Conservation (phyloP, 2,113 vertebrate species). For the Stegostoma tigrinum region DNA sequence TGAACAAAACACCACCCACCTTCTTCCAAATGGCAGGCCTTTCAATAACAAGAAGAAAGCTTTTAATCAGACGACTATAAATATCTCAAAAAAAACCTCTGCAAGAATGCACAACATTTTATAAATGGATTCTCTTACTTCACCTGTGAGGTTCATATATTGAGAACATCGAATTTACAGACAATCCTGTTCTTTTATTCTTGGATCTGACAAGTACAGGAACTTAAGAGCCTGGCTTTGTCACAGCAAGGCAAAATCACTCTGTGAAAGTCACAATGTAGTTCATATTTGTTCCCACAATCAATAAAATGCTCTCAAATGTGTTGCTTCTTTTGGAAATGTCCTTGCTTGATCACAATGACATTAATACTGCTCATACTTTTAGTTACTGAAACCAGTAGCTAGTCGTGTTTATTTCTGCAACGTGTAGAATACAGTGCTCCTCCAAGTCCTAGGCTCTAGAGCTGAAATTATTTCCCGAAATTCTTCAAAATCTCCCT, state of each 20-base stretch:
- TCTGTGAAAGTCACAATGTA: not conserved
- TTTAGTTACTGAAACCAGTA: too few species aligned
- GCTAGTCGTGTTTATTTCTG: too few species aligned
- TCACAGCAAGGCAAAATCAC: not conserved
- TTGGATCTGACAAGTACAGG: not conserved
- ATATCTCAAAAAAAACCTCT: not conserved
- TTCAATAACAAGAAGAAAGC: not conserved
- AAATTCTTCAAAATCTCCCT: too few species aligned
- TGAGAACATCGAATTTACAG: not conserved
- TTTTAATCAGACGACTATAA: not conserved
- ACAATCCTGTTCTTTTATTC: not conserved
- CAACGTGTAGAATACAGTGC: too few species aligned
- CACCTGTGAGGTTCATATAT: not conserved
- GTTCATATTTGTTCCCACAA: not conserved
- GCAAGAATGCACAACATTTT: not conserved
- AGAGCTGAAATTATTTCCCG: too few species aligned
- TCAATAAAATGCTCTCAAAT: not conserved
- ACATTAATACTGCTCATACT: too few species aligned
- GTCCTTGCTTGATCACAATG: too few species aligned
- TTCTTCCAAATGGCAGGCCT: not conserved
- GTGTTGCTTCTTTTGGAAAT: too few species aligned
- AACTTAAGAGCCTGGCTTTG: not conserved
- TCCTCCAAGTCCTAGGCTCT: too few species aligned
- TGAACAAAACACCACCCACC: not conserved
- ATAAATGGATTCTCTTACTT: not conserved